Conservation (phyloP, 2,888 invertebrate species). For the Fragum whitleyi region DNA sequence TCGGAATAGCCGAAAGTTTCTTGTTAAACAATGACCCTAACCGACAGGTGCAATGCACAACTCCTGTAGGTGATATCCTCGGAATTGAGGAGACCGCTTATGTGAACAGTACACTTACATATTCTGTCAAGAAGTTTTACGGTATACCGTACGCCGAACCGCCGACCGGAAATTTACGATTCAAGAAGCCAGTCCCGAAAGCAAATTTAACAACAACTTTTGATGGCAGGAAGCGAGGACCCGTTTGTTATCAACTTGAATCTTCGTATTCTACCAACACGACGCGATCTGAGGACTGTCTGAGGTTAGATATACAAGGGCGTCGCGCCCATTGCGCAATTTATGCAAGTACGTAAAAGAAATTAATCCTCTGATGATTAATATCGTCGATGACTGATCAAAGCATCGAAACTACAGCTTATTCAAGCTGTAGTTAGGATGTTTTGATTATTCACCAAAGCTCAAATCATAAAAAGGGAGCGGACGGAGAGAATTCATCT, state of each 20-base stretch:
- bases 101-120: background rate
- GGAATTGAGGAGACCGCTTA: background rate
- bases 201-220: constrained; percentile 30
- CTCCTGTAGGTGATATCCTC: constrained; percentile 6
- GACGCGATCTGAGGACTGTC: constrained; percentile 64
- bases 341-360: too few relatives aligned
- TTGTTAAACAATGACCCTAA: background rate
- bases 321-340: too few relatives aligned
- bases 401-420: too few relatives aligned
- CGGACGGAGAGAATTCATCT: too few relatives aligned
- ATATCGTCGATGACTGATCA: too few relatives aligned
- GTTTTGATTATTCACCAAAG: too few relatives aligned
- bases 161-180: constrained; percentile 59
- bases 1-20: background rate
- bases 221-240: constrained; percentile 38
- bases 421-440: too few relatives aligned
- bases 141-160: constrained; percentile 68
- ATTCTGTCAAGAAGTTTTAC: background rate
- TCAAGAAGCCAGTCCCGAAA: constrained; percentile 48
- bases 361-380: too few relatives aligned
- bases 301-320: too few relatives aligned
- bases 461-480: too few relatives aligned
- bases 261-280: background rate
- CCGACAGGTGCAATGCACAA: background rate
- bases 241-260: constrained; percentile 48